Evolutionary conservation across 2,113 vertebrate genomes (phyloP).

Genomic region (Pluvianellus socialis): DNA sequence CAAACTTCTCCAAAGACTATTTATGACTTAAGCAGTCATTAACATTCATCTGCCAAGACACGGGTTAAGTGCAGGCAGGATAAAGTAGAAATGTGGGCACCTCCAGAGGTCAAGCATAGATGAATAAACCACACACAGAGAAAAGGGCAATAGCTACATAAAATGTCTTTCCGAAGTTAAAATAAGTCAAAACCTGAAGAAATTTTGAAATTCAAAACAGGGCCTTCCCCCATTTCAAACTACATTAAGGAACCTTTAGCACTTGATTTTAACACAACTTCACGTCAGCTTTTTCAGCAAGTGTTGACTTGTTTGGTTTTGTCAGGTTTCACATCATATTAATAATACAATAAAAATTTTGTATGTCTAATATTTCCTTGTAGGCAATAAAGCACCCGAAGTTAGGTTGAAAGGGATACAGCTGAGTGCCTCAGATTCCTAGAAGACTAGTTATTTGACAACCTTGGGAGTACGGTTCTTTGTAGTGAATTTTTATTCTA

Average conservation of each 20-base stretch:
- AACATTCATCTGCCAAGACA: neutral
- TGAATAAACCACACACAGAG: neutral
- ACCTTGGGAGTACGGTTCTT: neutral
- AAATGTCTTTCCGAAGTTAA: neutral
- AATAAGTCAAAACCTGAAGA: slow-evolving; percentile 3
- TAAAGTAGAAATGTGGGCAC: neutral
- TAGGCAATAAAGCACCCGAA: slow-evolving; percentile 64
- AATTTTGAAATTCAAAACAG: slow-evolving; percentile 10
- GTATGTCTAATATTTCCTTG: slow-evolving; percentile 36
- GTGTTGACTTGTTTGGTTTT: slow-evolving; percentile 39
- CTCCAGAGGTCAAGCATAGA: neutral
- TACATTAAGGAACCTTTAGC: slow-evolving; percentile 4
- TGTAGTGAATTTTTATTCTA: slow-evolving; percentile 18
- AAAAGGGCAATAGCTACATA: neutral
- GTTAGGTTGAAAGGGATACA: slow-evolving; percentile 18
- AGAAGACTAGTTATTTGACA: slow-evolving; percentile 21
- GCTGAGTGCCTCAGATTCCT: slow-evolving; percentile 17
- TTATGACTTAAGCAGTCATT: neutral
- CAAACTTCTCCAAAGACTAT: neutral
- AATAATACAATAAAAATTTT: slow-evolving; percentile 12
- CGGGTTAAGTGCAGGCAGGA: neutral
- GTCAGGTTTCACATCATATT: slow-evolving; percentile 26
- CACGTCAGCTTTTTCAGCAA: neutral
- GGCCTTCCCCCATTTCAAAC: neutral
- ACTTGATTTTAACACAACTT: slow-evolving; percentile 1